phyloP scores from a whole-genome alignment of 2,797 vertebrate genomes.

The Typhlichthys subterraneus region DNA sequence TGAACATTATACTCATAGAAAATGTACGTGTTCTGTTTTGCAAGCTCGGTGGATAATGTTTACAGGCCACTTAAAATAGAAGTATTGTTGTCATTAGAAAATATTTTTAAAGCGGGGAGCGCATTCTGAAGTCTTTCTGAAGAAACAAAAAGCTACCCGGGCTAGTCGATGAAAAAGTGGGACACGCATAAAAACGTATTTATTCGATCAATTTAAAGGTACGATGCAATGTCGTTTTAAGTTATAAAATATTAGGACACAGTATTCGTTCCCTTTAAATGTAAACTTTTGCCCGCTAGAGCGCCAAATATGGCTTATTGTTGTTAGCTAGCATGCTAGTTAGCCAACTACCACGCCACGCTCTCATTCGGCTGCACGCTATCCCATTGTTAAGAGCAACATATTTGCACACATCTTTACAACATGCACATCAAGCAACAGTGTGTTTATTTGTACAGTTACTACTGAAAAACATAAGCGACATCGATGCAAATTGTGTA shows the following conservation, averaged over 20 bases:
- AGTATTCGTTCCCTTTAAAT: slow-evolving; percentile 49
- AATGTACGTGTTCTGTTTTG: not conserved
- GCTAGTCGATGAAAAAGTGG: slow-evolving; percentile 41
- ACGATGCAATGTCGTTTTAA: not conserved
- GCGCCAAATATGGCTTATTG: slow-evolving; percentile 81
- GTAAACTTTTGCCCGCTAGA: slow-evolving; percentile 67
- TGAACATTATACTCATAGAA: not conserved
- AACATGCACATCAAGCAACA: slow-evolving; percentile 1
- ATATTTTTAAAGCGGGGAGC: slow-evolving; percentile 46
- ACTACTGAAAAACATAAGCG: not conserved
- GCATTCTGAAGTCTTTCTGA: slow-evolving; percentile 47
- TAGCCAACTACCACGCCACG: slow-evolving; percentile 77
- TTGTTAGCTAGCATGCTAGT: slow-evolving; percentile 77
- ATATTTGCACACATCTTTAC: slow-evolving; percentile 34
- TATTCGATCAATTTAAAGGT: accelerated
- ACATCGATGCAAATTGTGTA: slow-evolving; percentile 4
- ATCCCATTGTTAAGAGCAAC: slow-evolving; percentile 70
- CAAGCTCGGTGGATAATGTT: too few species aligned
- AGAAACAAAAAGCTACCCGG: slow-evolving; percentile 75
- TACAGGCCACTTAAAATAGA: too few species aligned
- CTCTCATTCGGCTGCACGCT: slow-evolving; percentile 74
- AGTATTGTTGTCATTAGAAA: slow-evolving; percentile 3
- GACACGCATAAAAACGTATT: slow-evolving; percentile 1
- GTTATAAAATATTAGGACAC: slow-evolving; percentile 4
- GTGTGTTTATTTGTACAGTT: not conserved